Evolutionary conservation across 2,113 vertebrate genomes (phyloP).

Genomic region (Artemisiospiza belli): DNA sequence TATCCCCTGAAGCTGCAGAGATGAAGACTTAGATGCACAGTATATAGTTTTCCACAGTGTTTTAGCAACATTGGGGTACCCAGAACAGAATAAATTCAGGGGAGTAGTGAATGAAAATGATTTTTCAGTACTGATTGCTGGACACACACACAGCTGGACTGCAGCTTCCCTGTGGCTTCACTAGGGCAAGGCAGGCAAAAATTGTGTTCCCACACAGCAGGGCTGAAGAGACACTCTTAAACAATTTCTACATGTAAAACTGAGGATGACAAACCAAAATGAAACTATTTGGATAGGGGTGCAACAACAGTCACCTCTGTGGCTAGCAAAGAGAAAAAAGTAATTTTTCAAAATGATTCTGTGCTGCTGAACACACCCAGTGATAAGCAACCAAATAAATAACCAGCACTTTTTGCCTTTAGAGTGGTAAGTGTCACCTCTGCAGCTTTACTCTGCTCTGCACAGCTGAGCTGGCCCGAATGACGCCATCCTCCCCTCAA

Average conservation of each 20-base stretch:
- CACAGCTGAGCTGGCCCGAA: background rate
- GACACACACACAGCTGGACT: slow-evolving; percentile 14
- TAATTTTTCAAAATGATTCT: background rate
- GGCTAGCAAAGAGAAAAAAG: background rate
- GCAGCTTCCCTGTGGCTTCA: background rate
- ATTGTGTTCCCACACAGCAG: background rate
- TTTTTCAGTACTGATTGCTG: slow-evolving; percentile 30
- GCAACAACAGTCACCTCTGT: background rate
- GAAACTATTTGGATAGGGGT: background rate
- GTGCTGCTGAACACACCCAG: background rate
- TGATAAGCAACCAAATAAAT: background rate
- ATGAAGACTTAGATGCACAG: background rate
- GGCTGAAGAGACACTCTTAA: background rate
- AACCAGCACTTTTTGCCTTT: background rate
- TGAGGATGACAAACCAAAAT: background rate
- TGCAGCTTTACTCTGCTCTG: slow-evolving; percentile 28
- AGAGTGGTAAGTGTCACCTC: background rate
- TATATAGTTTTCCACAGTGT: background rate
- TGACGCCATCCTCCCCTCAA: background rate
- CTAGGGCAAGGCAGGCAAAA: slow-evolving; percentile 24
- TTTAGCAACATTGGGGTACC: background rate
- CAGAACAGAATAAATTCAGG: background rate
- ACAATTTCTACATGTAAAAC: background rate
- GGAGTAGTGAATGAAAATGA: slow-evolving; percentile 6
- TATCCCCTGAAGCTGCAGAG: slow-evolving; percentile 26